phyloP scores from a whole-genome alignment of 2,888 invertebrate genomes.

The Tenthredo notha region DNA sequence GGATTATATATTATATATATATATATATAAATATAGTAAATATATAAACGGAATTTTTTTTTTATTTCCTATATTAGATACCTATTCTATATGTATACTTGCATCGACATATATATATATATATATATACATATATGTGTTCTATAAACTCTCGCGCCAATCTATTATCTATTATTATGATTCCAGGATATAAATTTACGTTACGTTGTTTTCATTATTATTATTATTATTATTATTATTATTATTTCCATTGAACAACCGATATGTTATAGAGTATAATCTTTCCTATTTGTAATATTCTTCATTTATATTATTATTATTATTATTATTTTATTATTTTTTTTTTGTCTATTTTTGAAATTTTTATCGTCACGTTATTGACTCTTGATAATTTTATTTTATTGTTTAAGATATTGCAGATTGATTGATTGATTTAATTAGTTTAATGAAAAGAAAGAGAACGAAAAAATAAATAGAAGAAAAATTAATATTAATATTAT shows the following conservation, averaged over 20 bases:
- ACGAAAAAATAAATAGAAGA: background rate
- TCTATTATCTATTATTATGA: slow-evolving; percentile 57
- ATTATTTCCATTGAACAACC: background rate
- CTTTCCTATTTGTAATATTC: background rate
- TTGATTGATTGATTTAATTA: slow-evolving; percentile 37
- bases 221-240: slow-evolving; percentile 57
- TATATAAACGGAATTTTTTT: slow-evolving; percentile 33
- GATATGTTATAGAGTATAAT: background rate
- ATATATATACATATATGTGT: background rate
- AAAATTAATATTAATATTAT: slow-evolving; percentile 67
- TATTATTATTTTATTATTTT: background rate
- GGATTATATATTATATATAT: background rate
- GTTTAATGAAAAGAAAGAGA: slow-evolving; percentile 19
- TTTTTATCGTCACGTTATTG: slow-evolving; percentile 51
- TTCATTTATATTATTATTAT: background rate
- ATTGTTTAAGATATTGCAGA: slow-evolving; percentile 38
- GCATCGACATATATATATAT: background rate
- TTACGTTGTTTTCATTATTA: slow-evolving; percentile 68
- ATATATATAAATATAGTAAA: background rate
- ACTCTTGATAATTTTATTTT: slow-evolving; percentile 46
- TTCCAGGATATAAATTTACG: slow-evolving; percentile 61
- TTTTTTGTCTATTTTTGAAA: slow-evolving; percentile 1
- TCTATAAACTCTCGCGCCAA: background rate
- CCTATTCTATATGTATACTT: background rate
- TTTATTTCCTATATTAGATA: background rate